phyloP scores from a whole-genome alignment of 2,113 vertebrate species.

The Oryctolagus cuniculus region mOryCun1.1 NC_091453.1:112408001-112408500 shows the following conservation, averaged over 20 bases:
- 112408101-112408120: conserved; percentile 31
- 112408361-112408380: conserved; percentile 58
- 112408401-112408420: background rate
- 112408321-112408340: conserved; percentile 35
- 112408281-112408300: conserved; percentile 33
- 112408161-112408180: conserved; percentile 7
- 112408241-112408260: conserved; percentile 5
- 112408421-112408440: conserved; percentile 5
- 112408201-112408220: conserved; percentile 24
- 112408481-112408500: background rate
- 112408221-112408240: conserved; percentile 39
- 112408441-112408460: conserved; percentile 33
- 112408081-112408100: conserved; percentile 32
- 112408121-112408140: conserved; percentile 38
- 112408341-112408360: conserved; percentile 52
- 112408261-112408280: conserved; percentile 30
- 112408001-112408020: conserved; percentile 64
- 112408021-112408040: background rate
- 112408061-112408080: conserved; percentile 14
- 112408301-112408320: conserved; percentile 53
- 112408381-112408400: conserved; percentile 29
- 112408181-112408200: background rate
- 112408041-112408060: conserved; percentile 23
- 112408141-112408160: conserved; percentile 46
- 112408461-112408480: conserved; percentile 34